Conservation (phyloP, 1,140 invertebrate species). For the Eufriesea mexicana region DNA sequence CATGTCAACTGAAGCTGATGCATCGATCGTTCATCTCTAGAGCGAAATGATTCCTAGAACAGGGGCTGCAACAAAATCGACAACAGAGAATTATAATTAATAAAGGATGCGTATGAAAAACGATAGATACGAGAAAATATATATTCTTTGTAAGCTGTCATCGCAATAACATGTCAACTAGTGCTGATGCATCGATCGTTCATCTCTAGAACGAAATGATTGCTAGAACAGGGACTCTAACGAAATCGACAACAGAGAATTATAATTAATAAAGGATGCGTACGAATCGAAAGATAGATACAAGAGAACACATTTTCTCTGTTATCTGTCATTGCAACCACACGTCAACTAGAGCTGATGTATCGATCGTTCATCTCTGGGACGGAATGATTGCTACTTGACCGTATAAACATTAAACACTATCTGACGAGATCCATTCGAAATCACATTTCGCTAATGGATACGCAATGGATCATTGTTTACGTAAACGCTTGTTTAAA, state of each 20-base stretch:
- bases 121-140: background rate
- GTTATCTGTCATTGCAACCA: too few species aligned
- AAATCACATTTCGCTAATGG: background rate
- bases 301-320: too few species aligned
- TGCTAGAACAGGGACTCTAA: too few species aligned
- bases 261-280: too few species aligned
- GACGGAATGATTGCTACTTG: constrained; percentile 14
- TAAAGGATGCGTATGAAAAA: constrained; percentile 4
- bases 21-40: too few species aligned
- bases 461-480: background rate
- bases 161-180: too few species aligned
- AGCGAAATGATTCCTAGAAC: too few species aligned
- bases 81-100: constrained; percentile 27
- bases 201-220: too few species aligned
- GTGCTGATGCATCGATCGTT: too few species aligned
- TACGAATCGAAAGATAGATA: too few species aligned
- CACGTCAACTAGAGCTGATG: constrained; percentile 15
- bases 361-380: constrained; percentile 6
- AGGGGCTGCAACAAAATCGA: background rate
- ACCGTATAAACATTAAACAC: constrained; percentile 5
- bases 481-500: background rate
- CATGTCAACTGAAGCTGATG: too few species aligned
- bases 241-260: too few species aligned
- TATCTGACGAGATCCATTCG: background rate
- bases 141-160: constrained; percentile 18